Conservation (phyloP, 2,113 vertebrate genomes). For the Rafetus swinhoei region DNA sequence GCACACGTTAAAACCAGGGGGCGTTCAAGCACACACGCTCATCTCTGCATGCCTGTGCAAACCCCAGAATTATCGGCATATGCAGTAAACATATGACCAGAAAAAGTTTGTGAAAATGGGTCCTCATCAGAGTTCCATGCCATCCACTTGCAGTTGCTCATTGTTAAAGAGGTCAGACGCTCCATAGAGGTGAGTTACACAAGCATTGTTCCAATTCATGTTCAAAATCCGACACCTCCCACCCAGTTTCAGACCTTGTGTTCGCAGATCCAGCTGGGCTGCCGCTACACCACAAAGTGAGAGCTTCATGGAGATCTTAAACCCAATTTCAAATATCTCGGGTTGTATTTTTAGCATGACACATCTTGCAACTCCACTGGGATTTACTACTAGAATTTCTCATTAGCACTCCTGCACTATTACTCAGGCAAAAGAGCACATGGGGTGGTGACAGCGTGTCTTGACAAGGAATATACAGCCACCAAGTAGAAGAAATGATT, state of each 20-base stretch:
- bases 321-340: background rate
- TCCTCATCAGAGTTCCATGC: accelerated
- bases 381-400: background rate
- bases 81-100: background rate
- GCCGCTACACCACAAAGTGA: accelerated
- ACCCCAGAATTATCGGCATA: accelerated
- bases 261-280: background rate
- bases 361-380: background rate
- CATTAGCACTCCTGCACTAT: background rate
- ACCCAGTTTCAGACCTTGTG: background rate
- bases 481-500: background rate
- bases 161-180: background rate
- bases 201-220: background rate
- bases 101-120: background rate
- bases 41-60: background rate
- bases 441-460: background rate
- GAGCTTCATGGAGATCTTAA: background rate
- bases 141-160: background rate
- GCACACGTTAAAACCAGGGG: background rate
- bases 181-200: accelerated
- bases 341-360: background rate
- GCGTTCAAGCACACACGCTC: accelerated
- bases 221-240: background rate
- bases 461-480: background rate
- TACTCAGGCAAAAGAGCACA: accelerated